A percentile compares a stretch with the other conserved stretches of the same genome.
phyloP scores from a whole-genome alignment of 2,888 invertebrate species.

The Dasypogon diadema region DNA sequence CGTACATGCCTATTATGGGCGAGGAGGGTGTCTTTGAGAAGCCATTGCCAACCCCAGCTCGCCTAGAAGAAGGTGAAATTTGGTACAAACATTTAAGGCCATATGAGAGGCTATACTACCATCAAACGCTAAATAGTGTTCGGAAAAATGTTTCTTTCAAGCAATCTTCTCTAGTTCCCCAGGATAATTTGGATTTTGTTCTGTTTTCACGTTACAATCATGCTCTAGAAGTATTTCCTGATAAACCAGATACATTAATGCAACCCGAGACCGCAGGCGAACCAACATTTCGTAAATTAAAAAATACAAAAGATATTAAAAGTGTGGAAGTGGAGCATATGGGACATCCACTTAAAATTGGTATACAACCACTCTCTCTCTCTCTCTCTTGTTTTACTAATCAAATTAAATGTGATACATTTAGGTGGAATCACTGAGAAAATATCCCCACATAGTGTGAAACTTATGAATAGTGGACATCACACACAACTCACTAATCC shows the following conservation, averaged over 20 bases:
- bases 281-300: constrained; percentile 49
- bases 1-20: constrained; percentile 67
- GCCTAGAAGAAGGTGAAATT: constrained; percentile 57
- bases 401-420: background rate
- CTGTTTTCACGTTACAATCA: constrained; percentile 78
- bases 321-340: constrained; percentile 65
- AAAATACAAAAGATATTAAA: constrained; percentile 61
- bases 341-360: constrained; percentile 70
- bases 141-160: constrained; percentile 69
- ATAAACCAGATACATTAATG: constrained; percentile 74
- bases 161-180: constrained; percentile 68
- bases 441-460: constrained; percentile 78
- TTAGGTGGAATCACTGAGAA: constrained; percentile 75
- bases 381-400: no score
- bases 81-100: constrained; percentile 67
- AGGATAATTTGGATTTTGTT: constrained; percentile 78
- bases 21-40: constrained; percentile 69
- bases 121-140: constrained; percentile 72
- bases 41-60: constrained; percentile 63
- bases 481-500: constrained; percentile 85
- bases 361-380: constrained; percentile 59
- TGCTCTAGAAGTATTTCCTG: constrained; percentile 74
- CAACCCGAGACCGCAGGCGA: constrained; percentile 72
- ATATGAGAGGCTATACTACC: constrained; percentile 69
- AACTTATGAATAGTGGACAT: constrained; percentile 84